Conservation (phyloP, 2,797 vertebrate genomes). For the Centroberyx gerrardi region DNA sequence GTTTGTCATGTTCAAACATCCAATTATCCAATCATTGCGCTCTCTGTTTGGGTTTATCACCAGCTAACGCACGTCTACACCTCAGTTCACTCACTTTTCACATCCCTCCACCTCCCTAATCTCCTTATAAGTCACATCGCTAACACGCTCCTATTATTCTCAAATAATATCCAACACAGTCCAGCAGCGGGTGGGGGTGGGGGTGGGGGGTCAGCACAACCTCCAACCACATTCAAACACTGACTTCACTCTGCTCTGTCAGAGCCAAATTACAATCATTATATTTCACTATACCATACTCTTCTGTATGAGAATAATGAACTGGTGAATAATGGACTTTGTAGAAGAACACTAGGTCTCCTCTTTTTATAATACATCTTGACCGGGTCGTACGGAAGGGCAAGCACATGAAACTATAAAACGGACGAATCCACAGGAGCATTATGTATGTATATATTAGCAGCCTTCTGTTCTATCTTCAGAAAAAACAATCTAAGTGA, state of each 20-base stretch:
- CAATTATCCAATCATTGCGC: neutral
- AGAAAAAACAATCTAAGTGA: no score
- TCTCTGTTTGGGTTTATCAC: neutral
- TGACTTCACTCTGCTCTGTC: neutral
- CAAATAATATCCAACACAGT: slow-evolving; percentile 18
- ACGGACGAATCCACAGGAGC: no score
- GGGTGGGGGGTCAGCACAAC: neutral
- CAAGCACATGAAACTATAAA: no score
- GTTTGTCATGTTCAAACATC: slow-evolving; percentile 26
- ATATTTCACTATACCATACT: neutral
- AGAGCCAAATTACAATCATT: neutral
- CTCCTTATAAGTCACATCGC: slow-evolving; percentile 29
- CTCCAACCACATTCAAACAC: neutral
- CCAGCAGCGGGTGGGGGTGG: no score
- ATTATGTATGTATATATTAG: no score
- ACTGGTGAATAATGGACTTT: neutral
- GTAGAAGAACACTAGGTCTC: no score
- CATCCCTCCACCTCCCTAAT: slow-evolving; percentile 18
- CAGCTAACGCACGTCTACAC: neutral
- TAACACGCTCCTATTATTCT: slow-evolving; percentile 30
- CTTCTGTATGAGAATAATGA: slow-evolving; percentile 1
- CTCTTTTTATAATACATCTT: no score
- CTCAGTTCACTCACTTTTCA: slow-evolving; percentile 11
- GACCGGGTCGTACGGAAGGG: no score
- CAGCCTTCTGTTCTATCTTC: no score